These are phyloP conservation scores for Threskiornis aethiopicus DNA, from an alignment of 2,797 vertebrate genomes.

Conservation along the genomic window DNA sequence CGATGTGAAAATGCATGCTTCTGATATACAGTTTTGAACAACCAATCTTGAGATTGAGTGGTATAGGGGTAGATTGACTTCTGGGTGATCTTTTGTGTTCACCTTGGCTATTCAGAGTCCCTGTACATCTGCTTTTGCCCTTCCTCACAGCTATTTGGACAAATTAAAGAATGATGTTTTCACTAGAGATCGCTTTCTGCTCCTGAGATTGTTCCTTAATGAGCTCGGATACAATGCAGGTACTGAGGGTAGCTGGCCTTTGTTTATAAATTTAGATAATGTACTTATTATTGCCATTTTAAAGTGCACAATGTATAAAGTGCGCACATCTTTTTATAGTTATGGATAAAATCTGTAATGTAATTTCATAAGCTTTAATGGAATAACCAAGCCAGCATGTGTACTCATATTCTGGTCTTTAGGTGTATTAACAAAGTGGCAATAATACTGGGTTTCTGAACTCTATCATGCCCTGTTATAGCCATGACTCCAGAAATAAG, in stretches of 20 bases:
- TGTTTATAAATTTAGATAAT: neutral
- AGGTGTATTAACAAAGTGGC: neutral
- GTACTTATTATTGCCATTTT: neutral
- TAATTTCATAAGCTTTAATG: neutral
- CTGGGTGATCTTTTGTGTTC: neutral
- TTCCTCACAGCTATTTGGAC: neutral
- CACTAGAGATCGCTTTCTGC: neutral
- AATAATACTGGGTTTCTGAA: neutral
- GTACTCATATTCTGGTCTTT: neutral
- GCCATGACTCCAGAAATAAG: neutral
- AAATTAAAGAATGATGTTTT: neutral
- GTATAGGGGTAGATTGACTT: neutral
- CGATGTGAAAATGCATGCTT: neutral
- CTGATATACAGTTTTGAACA: too few species aligned
- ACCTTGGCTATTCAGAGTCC: neutral
- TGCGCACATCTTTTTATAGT: neutral
- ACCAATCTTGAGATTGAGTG: accelerated
- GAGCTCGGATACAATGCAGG: neutral
- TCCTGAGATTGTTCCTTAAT: neutral
- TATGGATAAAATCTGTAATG: neutral
- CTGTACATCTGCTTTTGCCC: accelerated
- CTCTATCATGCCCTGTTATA: neutral
- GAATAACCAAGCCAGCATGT: neutral
- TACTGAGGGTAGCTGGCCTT: neutral
- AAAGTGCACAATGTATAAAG: neutral